These are phyloP conservation scores for Cottus gobio DNA, from an alignment of 2,113 vertebrate genomes.

Conservation along the genomic window DNA sequence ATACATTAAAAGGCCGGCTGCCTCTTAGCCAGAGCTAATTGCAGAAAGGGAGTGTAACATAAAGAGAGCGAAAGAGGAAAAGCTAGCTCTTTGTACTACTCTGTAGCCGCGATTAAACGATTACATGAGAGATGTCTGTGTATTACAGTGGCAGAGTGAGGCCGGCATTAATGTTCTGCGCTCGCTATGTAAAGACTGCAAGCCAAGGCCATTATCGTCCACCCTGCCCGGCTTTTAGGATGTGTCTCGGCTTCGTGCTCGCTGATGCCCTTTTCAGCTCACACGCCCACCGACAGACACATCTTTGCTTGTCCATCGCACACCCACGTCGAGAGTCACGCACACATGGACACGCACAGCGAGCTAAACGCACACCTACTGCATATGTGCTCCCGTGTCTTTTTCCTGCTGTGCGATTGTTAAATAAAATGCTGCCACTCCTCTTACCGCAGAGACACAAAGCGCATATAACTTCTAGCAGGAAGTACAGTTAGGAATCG, in stretches of 20 bases:
- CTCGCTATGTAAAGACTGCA: constrained; percentile 63
- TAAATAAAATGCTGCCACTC: constrained; percentile 12
- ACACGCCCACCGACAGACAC: constrained; percentile 30
- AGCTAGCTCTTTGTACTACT: constrained; percentile 9
- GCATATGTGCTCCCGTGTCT: not conserved
- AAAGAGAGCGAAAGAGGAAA: constrained; percentile 26
- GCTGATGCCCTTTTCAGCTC: constrained; percentile 47
- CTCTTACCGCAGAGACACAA: not conserved
- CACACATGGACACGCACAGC: not conserved
- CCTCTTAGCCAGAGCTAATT: constrained; percentile 48
- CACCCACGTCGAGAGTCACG: constrained; percentile 6
- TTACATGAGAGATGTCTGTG: constrained; percentile 34
- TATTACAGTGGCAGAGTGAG: constrained; percentile 50
- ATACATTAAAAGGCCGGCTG: constrained; percentile 40
- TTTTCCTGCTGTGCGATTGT: not conserved
- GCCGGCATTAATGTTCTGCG: constrained; percentile 60
- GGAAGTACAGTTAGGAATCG: not conserved
- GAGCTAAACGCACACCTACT: constrained; percentile 7
- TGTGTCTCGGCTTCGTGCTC: constrained; percentile 52
- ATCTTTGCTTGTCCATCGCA: not conserved
- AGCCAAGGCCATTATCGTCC: constrained; percentile 68
- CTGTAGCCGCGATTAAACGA: constrained; percentile 36
- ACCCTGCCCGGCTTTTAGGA: constrained; percentile 51
- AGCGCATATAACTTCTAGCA: not conserved
- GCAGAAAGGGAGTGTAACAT: constrained; percentile 21